Evolutionary conservation across 1,140 invertebrate species (phyloP), one percentile per base, ranked within the genome.

Genomic region (Drosophila virilis): DNA sequence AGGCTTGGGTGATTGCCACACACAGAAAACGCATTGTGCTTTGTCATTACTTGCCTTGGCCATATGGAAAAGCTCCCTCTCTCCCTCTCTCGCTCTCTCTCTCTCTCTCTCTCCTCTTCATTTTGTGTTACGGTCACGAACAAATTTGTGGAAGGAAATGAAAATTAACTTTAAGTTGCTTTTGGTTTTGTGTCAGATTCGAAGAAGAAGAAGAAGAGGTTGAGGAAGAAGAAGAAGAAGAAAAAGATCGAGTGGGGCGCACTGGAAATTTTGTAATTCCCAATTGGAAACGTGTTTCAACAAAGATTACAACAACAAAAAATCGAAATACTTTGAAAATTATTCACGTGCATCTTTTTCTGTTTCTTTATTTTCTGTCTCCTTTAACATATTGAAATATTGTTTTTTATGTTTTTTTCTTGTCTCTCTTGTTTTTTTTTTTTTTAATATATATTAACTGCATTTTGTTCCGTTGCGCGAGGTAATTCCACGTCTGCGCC

Each of bases 201-300:
- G 22, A 5, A 4, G 22, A 28, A 28, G 22, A 28, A 28, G 22
- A 28, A 5, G 22, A 28, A 6, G 9, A 45, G 5, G 13, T 37
- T 1, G 1, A 22, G 2, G 22, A 22, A 22, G 22, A 22, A 22
- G 22, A 22, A 3, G 22, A 22, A 22, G 22, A 22, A 22, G 22
- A 22, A 2, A 2, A 22, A 13, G 50, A 37, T 38, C 10, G 33
- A 60, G 2, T 37, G 22, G 22, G 22, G 35, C 35, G 7, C 43
- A 61, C 35, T 79, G 83, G 76, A 84, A 80, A 86, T 86, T 60
- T 86, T 86, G 78, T 86, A 86, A 86, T 86, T 71, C 59, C 55
- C 55, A 68, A 38, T 71, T 59, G 64, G 43, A 82, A 85, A 80
- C 77, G 80, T 84, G 80, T 84, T 84, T 81, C 59, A n/a, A 3